These are phyloP conservation scores for Thalassarche chlororhynchos DNA, from an alignment of 2,113 vertebrate genomes.

Conservation along the genomic window DNA sequence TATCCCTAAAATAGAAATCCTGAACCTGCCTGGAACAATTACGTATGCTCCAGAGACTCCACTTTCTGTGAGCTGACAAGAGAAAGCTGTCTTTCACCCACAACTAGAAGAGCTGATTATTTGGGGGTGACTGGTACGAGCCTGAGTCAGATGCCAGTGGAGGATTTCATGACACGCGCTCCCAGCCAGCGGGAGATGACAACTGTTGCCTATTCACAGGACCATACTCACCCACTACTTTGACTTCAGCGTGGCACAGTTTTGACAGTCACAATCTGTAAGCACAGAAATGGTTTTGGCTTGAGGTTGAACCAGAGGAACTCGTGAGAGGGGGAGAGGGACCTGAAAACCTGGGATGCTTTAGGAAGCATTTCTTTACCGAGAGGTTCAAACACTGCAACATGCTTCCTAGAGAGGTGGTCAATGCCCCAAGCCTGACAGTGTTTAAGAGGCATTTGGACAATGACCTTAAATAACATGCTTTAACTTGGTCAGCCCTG, in stretches of 20 bases:
- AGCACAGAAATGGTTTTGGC: background rate
- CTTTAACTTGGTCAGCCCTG: background rate
- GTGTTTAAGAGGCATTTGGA: background rate
- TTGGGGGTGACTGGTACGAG: background rate
- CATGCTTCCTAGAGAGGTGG: background rate
- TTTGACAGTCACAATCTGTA: background rate
- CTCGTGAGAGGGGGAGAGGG: accelerated
- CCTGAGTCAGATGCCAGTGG: background rate
- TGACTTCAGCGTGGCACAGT: background rate
- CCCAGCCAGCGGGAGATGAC: background rate
- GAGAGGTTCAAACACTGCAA: background rate
- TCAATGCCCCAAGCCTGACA: accelerated
- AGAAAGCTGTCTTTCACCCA: background rate
- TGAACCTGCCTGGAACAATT: background rate
- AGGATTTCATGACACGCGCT: background rate
- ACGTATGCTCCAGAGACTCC: background rate
- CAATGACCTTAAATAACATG: background rate
- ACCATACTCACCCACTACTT: background rate
- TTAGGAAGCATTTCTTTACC: background rate
- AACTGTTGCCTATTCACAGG: background rate
- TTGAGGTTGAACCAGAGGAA: background rate
- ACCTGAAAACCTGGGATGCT: background rate
- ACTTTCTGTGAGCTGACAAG: background rate
- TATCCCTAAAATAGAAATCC: background rate
- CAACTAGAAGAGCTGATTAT: background rate